phyloP scores from a whole-genome alignment of 2,113 vertebrate species.

The Dipodomys stephensi region DNA sequence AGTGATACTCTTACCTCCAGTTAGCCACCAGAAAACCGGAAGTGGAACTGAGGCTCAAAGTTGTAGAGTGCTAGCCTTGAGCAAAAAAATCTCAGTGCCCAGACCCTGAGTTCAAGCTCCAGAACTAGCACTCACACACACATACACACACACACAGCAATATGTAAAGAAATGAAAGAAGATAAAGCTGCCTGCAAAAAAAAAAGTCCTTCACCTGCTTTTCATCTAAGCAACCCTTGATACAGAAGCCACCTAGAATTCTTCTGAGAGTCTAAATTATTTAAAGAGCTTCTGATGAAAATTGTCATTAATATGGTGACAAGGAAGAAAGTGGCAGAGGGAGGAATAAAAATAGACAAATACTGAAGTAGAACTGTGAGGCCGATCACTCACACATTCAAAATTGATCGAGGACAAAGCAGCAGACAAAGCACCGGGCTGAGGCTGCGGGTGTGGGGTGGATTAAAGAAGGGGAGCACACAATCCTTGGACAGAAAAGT shows the following conservation, averaged over 20 bases:
- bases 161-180: neutral
- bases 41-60: too few relatives aligned
- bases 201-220: neutral
- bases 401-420: neutral
- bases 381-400: neutral
- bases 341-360: neutral
- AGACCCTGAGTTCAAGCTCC: too few relatives aligned
- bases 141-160: too few relatives aligned
- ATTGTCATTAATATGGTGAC: neutral
- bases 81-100: too few relatives aligned
- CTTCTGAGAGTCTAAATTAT: slow-evolving; percentile 21
- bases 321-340: neutral
- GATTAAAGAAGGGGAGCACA: neutral
- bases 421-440: neutral
- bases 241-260: neutral
- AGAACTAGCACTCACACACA: too few relatives aligned
- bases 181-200: neutral
- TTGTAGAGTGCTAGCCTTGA: too few relatives aligned
- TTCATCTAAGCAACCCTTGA: neutral
- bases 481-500: neutral
- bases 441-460: neutral
- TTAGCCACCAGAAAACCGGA: too few relatives aligned
- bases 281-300: slow-evolving; percentile 39
- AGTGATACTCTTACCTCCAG: too few relatives aligned
- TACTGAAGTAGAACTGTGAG: neutral